Percentiles rank a stretch among this genome's conserved stretches.
Evolutionary conservation across 2,797 vertebrate species (phyloP).

Genomic region (Thunnus albacares): DNA sequence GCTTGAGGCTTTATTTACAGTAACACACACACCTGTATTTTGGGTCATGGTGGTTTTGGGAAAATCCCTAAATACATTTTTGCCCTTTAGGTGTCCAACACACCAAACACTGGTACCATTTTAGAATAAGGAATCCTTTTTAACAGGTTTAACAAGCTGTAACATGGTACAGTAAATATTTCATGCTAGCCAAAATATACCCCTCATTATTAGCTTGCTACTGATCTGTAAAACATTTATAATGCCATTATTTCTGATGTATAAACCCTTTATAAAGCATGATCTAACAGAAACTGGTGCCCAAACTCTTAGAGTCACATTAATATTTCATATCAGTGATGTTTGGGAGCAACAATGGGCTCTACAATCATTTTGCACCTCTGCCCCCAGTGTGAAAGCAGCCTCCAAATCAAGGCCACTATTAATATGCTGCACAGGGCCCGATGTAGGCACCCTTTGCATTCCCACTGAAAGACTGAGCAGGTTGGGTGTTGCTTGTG

Average conservation of each 20-base stretch:
- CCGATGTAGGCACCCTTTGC: conserved; percentile 36
- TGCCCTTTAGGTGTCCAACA: neutral
- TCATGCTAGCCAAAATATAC: neutral
- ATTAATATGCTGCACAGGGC: conserved; percentile 64
- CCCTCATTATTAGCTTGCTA: neutral
- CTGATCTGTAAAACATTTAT: no score
- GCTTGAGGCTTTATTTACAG: conserved; percentile 39
- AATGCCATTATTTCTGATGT: no score
- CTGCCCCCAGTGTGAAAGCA: conserved; percentile 41
- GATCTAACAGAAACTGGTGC: neutral
- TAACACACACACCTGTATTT: conserved; percentile 44
- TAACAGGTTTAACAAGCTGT: neutral
- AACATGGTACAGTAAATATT: neutral
- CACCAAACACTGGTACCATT: neutral
- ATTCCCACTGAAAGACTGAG: conserved; percentile 51
- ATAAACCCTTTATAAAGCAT: neutral
- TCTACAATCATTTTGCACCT: conserved; percentile 38
- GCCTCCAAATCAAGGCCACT: conserved; percentile 55
- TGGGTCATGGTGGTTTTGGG: neutral
- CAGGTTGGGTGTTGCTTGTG: conserved; percentile 45
- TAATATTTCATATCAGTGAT: conserved; percentile 22
- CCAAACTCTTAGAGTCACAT: conserved; percentile 9
- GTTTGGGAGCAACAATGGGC: conserved; percentile 23
- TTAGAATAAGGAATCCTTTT: neutral
- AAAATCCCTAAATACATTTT: neutral